Conservation (phyloP, 1,140 invertebrate species). For the Himalopsyche phryganea region DNA sequence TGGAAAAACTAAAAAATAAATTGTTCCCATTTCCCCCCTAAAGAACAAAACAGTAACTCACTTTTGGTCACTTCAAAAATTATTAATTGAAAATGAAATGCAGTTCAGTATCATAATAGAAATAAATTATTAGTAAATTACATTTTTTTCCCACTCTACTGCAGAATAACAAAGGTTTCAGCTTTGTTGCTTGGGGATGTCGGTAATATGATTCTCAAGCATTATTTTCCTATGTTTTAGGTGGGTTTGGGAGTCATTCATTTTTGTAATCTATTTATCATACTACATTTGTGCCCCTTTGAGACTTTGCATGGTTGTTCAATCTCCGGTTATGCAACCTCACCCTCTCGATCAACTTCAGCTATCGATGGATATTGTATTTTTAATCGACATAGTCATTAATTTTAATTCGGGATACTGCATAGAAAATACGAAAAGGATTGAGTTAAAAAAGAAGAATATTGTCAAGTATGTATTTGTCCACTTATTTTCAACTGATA, state of each 20-base stretch:
- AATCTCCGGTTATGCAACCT: not conserved
- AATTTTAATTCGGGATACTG: constrained; percentile 12
- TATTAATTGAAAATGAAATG: too few relatives aligned
- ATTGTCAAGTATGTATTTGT: constrained; percentile 7
- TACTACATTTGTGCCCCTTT: not conserved
- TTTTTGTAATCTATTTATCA: not conserved
- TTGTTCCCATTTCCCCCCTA: too few relatives aligned
- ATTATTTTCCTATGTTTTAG: too few relatives aligned
- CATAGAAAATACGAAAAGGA: not conserved
- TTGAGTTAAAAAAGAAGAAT: constrained; percentile 11
- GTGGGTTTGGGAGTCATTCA: constrained; percentile 2
- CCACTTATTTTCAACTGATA: not conserved
- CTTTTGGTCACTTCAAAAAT: too few relatives aligned
- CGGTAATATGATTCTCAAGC: too few relatives aligned
- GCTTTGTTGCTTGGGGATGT: too few relatives aligned
- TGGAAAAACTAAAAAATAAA: too few relatives aligned
- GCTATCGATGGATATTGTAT: constrained; percentile 6
- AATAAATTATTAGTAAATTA: too few relatives aligned
- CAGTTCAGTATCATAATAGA: too few relatives aligned
- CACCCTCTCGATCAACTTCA: not conserved
- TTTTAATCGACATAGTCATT: constrained; percentile 4
- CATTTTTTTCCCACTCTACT: too few relatives aligned
- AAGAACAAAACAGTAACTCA: too few relatives aligned
- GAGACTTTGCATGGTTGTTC: not conserved
- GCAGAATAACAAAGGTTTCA: too few relatives aligned